phyloP scores from a whole-genome alignment of 1,140 invertebrate species.

The Mya arenaria region DNA sequence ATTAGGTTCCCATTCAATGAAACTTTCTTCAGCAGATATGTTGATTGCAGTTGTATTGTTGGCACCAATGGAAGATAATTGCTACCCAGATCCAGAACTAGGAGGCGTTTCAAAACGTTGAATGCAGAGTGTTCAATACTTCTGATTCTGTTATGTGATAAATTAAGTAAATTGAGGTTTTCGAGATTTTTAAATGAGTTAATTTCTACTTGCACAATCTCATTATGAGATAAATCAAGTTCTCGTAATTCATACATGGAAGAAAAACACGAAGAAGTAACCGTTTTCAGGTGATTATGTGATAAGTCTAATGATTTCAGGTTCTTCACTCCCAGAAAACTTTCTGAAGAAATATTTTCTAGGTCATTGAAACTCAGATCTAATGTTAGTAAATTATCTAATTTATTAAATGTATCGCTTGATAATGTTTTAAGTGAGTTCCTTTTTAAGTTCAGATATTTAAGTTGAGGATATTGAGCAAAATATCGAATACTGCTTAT shows the following conservation, averaged over 20 bases:
- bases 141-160: conserved; percentile 69
- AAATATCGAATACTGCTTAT: conserved; percentile 67
- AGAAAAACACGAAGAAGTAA: conserved; percentile 71
- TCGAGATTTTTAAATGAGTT: conserved; percentile 66
- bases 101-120: conserved; percentile 62
- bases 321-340: conserved; percentile 71
- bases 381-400: conserved; percentile 66
- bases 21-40: conserved; percentile 70
- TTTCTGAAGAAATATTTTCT: conserved; percentile 68
- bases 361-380: conserved; percentile 72
- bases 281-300: conserved; percentile 65
- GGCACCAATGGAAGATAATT: conserved; percentile 67
- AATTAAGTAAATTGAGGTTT: conserved; percentile 68
- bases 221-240: conserved; percentile 70
- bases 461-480: conserved; percentile 63
- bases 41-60: conserved; percentile 58
- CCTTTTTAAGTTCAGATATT: conserved; percentile 65
- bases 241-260: conserved; percentile 66
- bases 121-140: conserved; percentile 66
- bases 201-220: conserved; percentile 60
- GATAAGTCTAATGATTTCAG: conserved; percentile 69
- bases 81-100: conserved; percentile 67
- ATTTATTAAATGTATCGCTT: conserved; percentile 72
- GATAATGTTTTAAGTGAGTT: conserved; percentile 67
- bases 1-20: conserved; percentile 73